Percentiles rank a stretch among this genome's conserved stretches.
phyloP scores from a whole-genome alignment of 2,797 vertebrate genomes.

The Carduelis carduelis region DNA sequence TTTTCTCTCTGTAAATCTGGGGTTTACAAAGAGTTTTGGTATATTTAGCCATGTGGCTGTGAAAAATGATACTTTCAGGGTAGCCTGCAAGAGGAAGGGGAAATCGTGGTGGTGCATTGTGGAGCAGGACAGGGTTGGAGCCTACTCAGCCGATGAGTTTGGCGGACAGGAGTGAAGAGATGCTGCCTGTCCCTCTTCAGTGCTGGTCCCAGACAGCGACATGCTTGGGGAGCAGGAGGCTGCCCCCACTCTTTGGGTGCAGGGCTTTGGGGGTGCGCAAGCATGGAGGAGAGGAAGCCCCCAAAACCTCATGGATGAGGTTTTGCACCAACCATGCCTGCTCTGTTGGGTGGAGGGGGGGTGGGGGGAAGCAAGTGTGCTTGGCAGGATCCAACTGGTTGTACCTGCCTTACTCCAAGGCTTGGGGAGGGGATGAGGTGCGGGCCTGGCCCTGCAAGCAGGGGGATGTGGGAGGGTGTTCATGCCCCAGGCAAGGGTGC shows the following conservation, averaged over 20 bases:
- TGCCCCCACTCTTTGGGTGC: background rate
- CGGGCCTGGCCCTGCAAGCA: background rate
- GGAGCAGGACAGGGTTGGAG: background rate
- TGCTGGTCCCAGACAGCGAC: background rate
- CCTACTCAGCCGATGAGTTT: accelerated
- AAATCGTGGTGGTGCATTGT: background rate
- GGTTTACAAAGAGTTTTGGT: background rate
- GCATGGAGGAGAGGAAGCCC: no score
- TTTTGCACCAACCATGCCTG: accelerated
- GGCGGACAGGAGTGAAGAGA: background rate
- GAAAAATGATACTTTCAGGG: background rate
- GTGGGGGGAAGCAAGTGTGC: background rate
- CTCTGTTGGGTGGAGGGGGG: background rate
- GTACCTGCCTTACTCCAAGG: background rate
- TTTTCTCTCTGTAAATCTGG: background rate
- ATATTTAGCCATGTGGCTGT: background rate
- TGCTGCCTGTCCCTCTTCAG: background rate
- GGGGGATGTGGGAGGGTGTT: background rate
- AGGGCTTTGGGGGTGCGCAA: background rate
- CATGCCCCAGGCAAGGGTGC: background rate
- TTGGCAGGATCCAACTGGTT: background rate
- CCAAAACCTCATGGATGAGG: background rate
- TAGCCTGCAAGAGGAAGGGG: background rate
- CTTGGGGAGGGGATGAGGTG: background rate
- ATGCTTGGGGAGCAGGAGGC: background rate